Percentiles rank a stretch among this genome's conserved stretches.
These are phyloP conservation scores for Nasonovia ribisnigri DNA, from an alignment of 2,888 invertebrate genomes.

Conservation along the genomic window DNA sequence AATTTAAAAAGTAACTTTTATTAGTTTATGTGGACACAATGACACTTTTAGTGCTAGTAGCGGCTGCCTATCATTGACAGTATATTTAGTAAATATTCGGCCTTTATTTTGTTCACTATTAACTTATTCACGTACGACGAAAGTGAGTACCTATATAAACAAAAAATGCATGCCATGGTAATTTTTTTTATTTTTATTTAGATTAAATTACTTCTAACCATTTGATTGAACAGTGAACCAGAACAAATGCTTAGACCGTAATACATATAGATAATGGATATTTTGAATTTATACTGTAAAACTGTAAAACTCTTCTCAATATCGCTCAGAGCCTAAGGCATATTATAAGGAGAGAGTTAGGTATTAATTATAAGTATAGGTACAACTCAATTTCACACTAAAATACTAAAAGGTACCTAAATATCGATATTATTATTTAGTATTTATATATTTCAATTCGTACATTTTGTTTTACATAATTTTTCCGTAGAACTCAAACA, in stretches of 20 bases:
- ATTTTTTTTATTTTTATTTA: too few relatives aligned
- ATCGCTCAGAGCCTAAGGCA: background rate
- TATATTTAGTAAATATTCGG: too few relatives aligned
- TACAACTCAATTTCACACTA: background rate
- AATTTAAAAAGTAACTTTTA: too few relatives aligned
- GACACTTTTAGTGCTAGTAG: too few relatives aligned
- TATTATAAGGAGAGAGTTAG: background rate
- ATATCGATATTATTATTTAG: background rate
- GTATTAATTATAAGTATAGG: background rate
- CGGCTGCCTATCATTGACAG: too few relatives aligned
- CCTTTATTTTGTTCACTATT: too few relatives aligned
- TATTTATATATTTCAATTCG: background rate
- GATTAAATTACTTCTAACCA: background rate
- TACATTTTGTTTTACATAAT: background rate
- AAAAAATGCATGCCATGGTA: too few relatives aligned
- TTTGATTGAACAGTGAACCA: background rate
- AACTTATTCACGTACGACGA: too few relatives aligned
- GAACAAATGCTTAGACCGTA: background rate
- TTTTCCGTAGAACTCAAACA: background rate
- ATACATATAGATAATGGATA: background rate
- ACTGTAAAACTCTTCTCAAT: background rate
- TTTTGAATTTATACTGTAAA: background rate
- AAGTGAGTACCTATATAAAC: too few relatives aligned
- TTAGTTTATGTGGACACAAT: too few relatives aligned
- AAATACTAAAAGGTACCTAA: background rate